A percentile compares a stretch with the other conserved stretches of the same genome.
Evolutionary conservation across 2,888 invertebrate species (phyloP).

Genomic region (Folsomia candida): DNA sequence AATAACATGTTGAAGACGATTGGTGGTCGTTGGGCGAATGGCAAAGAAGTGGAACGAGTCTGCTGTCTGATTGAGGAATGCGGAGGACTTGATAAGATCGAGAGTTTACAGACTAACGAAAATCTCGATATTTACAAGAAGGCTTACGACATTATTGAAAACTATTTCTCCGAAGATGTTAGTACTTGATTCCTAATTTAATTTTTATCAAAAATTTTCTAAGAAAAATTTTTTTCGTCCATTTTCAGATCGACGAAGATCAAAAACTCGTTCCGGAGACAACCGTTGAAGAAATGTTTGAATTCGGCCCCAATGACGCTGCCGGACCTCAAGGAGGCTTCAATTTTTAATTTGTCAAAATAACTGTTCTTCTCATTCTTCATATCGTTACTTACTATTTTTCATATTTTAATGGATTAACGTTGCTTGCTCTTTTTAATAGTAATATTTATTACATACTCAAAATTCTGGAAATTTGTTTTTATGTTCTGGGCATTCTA

Average conservation of each 20-base stretch:
- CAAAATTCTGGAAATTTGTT: no score
- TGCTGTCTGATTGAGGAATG: slow-evolving; percentile 96
- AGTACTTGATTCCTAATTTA: slow-evolving; percentile 53
- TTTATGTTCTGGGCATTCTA: no score
- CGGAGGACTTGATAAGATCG: slow-evolving; percentile 94
- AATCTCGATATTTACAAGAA: slow-evolving; percentile 98
- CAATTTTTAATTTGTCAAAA: slow-evolving; percentile 82
- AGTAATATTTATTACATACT: no score
- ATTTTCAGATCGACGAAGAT: slow-evolving; percentile 69
- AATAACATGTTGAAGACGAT: slow-evolving; percentile 97
- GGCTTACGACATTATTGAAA: slow-evolving; percentile 97
- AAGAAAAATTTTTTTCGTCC: slow-evolving; percentile 19
- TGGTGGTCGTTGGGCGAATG: no score
- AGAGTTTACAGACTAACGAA: slow-evolving; percentile 92
- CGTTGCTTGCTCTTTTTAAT: no score
- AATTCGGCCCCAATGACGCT: slow-evolving; percentile 79
- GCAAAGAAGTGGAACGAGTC: slow-evolving; percentile 68
- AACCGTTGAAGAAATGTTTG: slow-evolving; percentile 75
- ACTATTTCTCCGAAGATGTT: slow-evolving; percentile 93
- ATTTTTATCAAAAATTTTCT: background rate
- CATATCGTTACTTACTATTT: no score
- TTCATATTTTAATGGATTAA: no score
- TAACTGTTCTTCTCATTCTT: no score
- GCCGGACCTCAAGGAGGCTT: slow-evolving; percentile 74
- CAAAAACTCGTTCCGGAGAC: slow-evolving; percentile 72